Evolutionary conservation across 2,797 vertebrate genomes (phyloP).

Genomic region (Lithobates sylvaticus): DNA sequence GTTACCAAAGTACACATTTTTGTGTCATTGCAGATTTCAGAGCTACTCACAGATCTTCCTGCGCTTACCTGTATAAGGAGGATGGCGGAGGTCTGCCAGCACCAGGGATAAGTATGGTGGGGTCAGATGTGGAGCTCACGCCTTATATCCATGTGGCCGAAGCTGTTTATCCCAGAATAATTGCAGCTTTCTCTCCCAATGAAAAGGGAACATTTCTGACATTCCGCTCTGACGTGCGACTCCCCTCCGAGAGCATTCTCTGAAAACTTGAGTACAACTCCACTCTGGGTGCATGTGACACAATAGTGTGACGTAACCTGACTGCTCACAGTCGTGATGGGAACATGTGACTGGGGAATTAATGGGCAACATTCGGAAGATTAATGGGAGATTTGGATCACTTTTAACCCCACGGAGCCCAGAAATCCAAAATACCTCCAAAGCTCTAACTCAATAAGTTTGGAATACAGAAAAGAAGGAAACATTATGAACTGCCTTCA

Average conservation of each 20-base stretch:
- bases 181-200: slow-evolving; percentile 32
- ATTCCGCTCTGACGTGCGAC: slow-evolving; percentile 16
- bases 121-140: background rate
- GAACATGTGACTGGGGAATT: background rate
- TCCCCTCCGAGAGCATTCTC: slow-evolving; percentile 1
- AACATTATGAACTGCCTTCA: too few species aligned
- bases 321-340: background rate
- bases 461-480: too few species aligned
- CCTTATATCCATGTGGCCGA: background rate
- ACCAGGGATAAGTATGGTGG: background rate
- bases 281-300: background rate
- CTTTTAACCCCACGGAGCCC: too few species aligned
- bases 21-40: too few species aligned
- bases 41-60: too few species aligned
- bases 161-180: slow-evolving; percentile 35
- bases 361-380: too few species aligned
- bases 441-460: too few species aligned
- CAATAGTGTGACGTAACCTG: slow-evolving; percentile 9
- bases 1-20: too few species aligned
- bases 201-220: slow-evolving; percentile 10
- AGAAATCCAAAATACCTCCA: too few species aligned
- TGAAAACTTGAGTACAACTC: slow-evolving; percentile 4
- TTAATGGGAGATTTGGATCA: too few species aligned
- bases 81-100: background rate
- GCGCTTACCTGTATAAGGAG: background rate